These are phyloP conservation scores for Lasioglossum albipes DNA, from an alignment of 1,140 invertebrate species.

Conservation along the genomic window DNA sequence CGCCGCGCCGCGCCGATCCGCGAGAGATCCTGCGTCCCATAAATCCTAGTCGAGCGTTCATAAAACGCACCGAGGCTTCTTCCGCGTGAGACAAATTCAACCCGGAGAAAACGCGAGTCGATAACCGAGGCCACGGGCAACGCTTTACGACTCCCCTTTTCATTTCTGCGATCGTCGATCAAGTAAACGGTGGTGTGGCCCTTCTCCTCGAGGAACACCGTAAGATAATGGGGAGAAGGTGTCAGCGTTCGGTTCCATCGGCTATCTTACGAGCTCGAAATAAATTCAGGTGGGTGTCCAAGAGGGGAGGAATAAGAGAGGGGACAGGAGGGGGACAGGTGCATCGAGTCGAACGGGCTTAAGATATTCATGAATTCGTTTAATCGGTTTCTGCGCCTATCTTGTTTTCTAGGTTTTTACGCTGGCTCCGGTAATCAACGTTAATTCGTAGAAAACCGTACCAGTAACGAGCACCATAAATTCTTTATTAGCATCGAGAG, in stretches of 20 bases:
- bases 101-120: neutral
- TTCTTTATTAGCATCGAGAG: constrained; percentile 76
- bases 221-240: constrained; percentile 7
- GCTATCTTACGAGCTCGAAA: constrained; percentile 44
- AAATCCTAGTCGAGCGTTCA: constrained; percentile 39
- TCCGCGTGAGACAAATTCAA: constrained; percentile 26
- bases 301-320: constrained; percentile 12
- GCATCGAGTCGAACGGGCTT: constrained; percentile 65
- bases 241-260: constrained; percentile 30
- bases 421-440: constrained; percentile 72
- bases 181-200: neutral
- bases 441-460: constrained; percentile 79
- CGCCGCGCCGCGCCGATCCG: neutral
- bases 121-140: neutral
- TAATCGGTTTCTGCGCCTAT: constrained; percentile 78
- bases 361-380: constrained; percentile 80
- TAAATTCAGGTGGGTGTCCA: neutral
- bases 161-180: constrained; percentile 16
- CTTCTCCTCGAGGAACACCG: neutral
- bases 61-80: constrained; percentile 37
- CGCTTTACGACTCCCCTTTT: constrained; percentile 51
- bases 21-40: constrained; percentile 22
- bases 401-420: constrained; percentile 76
- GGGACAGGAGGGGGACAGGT: constrained; percentile 64
- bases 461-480: constrained; percentile 78